phyloP scores from a whole-genome alignment of 2,113 vertebrate genomes.

The Pluvialis apricaria region DNA sequence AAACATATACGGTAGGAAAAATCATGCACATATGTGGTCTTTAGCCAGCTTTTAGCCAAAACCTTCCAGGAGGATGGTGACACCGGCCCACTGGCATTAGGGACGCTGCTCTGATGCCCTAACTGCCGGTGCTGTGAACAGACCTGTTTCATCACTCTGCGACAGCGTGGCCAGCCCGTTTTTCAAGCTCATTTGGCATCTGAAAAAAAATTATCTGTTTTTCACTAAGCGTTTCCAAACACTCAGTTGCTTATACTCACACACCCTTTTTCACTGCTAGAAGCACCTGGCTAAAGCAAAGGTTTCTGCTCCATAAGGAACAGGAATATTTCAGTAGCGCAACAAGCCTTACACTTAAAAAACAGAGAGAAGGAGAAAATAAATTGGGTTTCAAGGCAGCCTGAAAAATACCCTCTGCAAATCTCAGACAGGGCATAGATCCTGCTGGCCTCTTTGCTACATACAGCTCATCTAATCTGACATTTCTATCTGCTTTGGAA shows the following conservation, averaged over 20 bases:
- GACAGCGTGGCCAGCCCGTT: not conserved
- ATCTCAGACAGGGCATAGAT: not conserved
- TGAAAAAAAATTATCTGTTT: not conserved
- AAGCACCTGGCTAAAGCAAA: not conserved
- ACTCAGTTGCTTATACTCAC: not conserved
- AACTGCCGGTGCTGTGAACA: not conserved
- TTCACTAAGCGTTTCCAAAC: not conserved
- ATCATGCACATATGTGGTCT: not conserved
- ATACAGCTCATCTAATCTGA: not conserved
- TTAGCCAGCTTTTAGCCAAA: not conserved
- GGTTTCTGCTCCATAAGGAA: not conserved
- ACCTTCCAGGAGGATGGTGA: not conserved
- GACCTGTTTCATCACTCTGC: not conserved
- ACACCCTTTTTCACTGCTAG: not conserved
- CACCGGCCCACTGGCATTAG: not conserved
- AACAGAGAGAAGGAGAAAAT: not conserved
- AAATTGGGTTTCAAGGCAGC: not conserved
- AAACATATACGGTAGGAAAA: not conserved
- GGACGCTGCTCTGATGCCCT: not conserved
- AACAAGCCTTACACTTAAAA: not conserved
- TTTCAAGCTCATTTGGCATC: not conserved
- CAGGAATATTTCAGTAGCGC: not conserved
- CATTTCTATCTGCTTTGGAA: not conserved
- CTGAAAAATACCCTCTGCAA: not conserved
- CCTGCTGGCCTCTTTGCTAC: no score